Percentiles rank a stretch among this genome's conserved stretches.
Evolutionary conservation across 2,113 vertebrate genomes (phyloP).

Genomic region (Meriones unguiculatus): DNA sequence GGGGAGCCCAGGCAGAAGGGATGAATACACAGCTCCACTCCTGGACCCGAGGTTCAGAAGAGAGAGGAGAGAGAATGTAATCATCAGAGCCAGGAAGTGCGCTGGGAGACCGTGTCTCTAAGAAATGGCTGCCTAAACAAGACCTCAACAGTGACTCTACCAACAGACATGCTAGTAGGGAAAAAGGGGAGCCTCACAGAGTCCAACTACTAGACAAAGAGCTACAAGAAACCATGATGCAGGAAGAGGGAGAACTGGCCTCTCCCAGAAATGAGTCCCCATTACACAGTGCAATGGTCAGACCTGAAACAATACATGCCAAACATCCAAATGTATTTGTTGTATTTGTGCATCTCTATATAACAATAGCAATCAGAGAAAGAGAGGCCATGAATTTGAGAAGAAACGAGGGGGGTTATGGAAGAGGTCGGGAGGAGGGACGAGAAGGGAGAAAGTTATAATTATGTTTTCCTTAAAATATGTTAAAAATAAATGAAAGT

Average conservation of each 20-base stretch:
- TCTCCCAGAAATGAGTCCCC: neutral
- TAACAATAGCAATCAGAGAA: neutral
- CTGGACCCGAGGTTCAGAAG: neutral
- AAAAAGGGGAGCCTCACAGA: neutral
- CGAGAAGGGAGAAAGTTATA: neutral
- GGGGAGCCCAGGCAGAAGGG: neutral
- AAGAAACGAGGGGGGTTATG: neutral
- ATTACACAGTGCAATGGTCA: neutral
- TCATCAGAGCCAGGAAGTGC: neutral
- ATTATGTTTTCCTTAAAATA: neutral
- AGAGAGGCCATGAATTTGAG: neutral
- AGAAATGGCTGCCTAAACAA: neutral
- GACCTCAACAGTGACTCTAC: neutral
- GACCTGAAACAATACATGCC: neutral
- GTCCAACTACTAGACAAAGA: neutral
- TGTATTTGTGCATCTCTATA: neutral
- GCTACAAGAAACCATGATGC: neutral
- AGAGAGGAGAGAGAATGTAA: neutral
- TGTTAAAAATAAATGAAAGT: neutral
- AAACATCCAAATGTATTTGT: neutral
- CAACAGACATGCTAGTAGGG: neutral
- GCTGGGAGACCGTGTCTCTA: neutral
- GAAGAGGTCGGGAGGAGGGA: neutral
- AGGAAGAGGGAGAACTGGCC: neutral
- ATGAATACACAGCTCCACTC: neutral